Conservation (phyloP, 2,113 vertebrate genomes). For the Raja brachyura region DNA sequence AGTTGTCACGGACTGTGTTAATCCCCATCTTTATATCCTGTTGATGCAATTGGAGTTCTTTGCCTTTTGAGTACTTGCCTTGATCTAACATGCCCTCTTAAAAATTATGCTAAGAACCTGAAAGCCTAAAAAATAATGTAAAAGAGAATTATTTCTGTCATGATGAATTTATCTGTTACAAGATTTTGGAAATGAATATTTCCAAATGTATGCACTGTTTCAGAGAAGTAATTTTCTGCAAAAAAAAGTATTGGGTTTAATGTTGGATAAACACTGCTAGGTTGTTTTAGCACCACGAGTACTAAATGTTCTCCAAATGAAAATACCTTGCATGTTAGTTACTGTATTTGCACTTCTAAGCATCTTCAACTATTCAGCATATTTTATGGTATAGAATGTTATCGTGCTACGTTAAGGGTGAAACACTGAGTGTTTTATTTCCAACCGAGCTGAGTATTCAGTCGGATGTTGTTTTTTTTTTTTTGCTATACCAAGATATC, state of each 20-base stretch:
- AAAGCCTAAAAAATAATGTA: not conserved
- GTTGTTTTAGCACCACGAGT: not conserved
- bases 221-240: not conserved
- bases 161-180: not conserved
- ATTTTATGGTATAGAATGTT: not conserved
- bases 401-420: not conserved
- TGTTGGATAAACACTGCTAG: not conserved
- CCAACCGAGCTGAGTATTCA: not conserved
- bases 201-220: not conserved
- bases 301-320: not conserved
- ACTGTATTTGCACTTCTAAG: not conserved
- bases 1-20: not conserved
- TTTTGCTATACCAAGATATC: not conserved
- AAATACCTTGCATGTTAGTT: not conserved
- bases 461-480: not conserved
- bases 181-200: not conserved
- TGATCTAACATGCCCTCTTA: not conserved
- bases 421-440: not conserved
- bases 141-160: not conserved
- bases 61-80: not conserved
- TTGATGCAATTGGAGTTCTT: not conserved
- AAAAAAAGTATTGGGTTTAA: not conserved
- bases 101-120: not conserved
- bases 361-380: not conserved
- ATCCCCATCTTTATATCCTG: not conserved